phyloP scores from a whole-genome alignment of 2,888 invertebrate species.

The Rhyacophila evoluta region DNA sequence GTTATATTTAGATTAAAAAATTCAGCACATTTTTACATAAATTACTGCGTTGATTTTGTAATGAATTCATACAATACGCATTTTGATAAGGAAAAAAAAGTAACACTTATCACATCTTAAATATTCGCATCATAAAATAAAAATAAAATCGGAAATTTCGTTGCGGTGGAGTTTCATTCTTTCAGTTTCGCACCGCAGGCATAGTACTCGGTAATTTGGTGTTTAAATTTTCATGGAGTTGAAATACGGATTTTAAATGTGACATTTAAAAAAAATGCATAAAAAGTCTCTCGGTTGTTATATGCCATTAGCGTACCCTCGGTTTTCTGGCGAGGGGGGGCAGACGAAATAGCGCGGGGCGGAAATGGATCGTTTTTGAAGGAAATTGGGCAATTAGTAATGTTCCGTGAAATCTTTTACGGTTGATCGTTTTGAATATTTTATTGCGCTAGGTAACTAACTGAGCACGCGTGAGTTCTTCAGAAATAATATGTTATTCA shows the following conservation, averaged over 20 bases:
- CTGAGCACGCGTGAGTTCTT: not conserved
- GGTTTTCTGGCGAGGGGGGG: not conserved
- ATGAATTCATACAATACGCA: no score
- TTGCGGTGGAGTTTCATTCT: no score
- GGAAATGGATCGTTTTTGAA: slow-evolving; percentile 19
- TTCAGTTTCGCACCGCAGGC: not conserved
- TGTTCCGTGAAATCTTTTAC: slow-evolving; percentile 10
- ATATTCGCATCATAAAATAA: no score
- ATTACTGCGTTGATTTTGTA: no score
- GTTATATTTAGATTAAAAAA: no score
- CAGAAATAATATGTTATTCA: no score
- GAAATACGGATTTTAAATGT: slow-evolving; percentile 4
- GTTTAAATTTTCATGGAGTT: not conserved
- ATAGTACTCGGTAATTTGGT: not conserved
- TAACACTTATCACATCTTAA: no score
- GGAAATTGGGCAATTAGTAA: slow-evolving; percentile 22
- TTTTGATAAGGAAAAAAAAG: no score
- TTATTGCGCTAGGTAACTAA: not conserved
- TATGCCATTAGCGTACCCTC: slow-evolving; percentile 11
- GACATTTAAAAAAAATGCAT: slow-evolving; percentile 16
- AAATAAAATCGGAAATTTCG: no score
- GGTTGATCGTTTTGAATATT: slow-evolving; percentile 8
- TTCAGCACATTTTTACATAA: no score
- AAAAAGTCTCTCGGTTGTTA: not conserved
- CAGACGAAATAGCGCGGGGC: slow-evolving; percentile 1